Evolutionary conservation across 1,140 invertebrate genomes (phyloP).

Genomic region (Drosophila repleta): DNA sequence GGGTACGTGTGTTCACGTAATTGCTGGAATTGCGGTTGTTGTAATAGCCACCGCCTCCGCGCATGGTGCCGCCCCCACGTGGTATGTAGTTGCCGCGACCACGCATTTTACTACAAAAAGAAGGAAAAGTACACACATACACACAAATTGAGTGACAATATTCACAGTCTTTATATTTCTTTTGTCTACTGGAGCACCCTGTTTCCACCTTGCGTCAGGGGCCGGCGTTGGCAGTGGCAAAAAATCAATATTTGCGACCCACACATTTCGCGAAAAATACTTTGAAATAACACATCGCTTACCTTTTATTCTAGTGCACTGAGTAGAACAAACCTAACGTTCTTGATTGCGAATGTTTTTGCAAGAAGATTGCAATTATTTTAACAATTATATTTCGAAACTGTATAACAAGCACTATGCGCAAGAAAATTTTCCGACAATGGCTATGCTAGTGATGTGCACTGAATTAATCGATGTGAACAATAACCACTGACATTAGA

Average conservation of each 20-base stretch:
- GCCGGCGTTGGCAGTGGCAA: conserved; percentile 27
- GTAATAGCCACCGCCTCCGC: conserved; percentile 73
- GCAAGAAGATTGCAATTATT: conserved; percentile 20
- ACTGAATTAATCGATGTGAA: conserved; percentile 16
- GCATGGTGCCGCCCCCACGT: conserved; percentile 66
- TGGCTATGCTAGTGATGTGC: conserved; percentile 17
- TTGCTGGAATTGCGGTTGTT: conserved; percentile 76
- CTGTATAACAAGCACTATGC: not conserved
- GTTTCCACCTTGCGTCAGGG: conserved; percentile 3
- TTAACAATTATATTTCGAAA: not conserved
- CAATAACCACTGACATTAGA: not conserved
- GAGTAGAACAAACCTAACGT: not conserved
- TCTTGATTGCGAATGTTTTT: not conserved
- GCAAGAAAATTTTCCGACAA: conserved; percentile 40
- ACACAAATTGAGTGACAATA: conserved; percentile 1
- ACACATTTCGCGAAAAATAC: not conserved
- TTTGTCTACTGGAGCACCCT: conserved; percentile 19
- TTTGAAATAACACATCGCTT: not conserved
- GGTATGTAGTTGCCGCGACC: conserved; percentile 74
- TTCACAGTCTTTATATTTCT: not conserved
- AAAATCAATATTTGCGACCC: conserved; percentile 37
- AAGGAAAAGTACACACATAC: too few species aligned
- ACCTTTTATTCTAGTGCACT: conserved; percentile 25
- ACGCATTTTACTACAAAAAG: conserved; percentile 58
- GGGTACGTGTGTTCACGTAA: conserved; percentile 72